Evolutionary conservation across 2,888 invertebrate genomes (phyloP).

Genomic region (Drosophila kambysellisi): DNA sequence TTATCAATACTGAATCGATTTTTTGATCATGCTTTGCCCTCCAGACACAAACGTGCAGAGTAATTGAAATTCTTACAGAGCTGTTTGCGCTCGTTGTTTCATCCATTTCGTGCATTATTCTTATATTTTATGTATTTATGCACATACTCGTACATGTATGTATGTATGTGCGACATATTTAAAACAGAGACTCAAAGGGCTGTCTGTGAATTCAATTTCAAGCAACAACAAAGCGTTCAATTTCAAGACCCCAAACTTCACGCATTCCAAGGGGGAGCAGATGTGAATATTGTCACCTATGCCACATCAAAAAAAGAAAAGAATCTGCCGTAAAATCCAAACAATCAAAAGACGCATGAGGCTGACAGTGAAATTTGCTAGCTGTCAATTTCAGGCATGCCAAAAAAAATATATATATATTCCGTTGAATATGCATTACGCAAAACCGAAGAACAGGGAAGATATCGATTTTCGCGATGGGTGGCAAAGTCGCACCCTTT

Average conservation of each 20-base stretch:
- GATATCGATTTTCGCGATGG: slow-evolving; percentile 54
- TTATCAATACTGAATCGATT: not conserved
- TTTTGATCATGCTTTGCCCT: not conserved
- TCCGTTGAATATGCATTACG: slow-evolving; percentile 72
- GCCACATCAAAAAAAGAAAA: slow-evolving; percentile 28
- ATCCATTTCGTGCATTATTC: slow-evolving; percentile 1
- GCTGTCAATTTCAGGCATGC: slow-evolving; percentile 70
- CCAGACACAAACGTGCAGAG: not conserved
- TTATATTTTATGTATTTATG: slow-evolving; percentile 2
- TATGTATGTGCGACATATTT: slow-evolving; percentile 14
- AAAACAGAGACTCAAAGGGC: slow-evolving; percentile 15
- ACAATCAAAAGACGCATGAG: slow-evolving; percentile 59
- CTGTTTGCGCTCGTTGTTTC: not conserved
- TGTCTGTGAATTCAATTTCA: slow-evolving; percentile 30
- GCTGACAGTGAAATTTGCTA: slow-evolving; percentile 74
- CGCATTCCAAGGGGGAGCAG: slow-evolving; percentile 21
- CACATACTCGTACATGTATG: not conserved
- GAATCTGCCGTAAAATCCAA: slow-evolving; percentile 50
- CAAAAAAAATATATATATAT: slow-evolving; percentile 34
- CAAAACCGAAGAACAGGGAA: slow-evolving; percentile 24
- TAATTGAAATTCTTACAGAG: not conserved
- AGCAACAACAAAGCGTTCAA: slow-evolving; percentile 31
- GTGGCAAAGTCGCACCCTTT: slow-evolving; percentile 35
- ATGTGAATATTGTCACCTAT: slow-evolving; percentile 48
- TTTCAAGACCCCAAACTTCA: slow-evolving; percentile 3